Conservation (phyloP, 2,113 vertebrate species). For the Pipa parva region DNA sequence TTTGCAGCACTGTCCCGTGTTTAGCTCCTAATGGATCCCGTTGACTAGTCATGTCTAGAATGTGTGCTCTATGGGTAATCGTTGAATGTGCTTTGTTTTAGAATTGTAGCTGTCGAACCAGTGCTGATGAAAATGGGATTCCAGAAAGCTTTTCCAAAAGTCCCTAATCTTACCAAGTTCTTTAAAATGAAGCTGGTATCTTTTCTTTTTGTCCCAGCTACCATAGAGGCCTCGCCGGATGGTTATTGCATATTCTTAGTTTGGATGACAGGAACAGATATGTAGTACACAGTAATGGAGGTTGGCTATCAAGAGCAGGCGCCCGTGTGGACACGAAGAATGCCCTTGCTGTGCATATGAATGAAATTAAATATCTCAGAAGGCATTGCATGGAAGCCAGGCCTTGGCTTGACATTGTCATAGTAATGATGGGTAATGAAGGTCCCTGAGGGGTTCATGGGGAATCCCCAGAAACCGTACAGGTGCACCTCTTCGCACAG, state of each 20-base stretch:
- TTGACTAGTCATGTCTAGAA: background rate
- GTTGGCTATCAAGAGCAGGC: slow-evolving; percentile 64
- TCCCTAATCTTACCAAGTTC: slow-evolving; percentile 10
- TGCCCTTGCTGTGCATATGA: slow-evolving; percentile 92
- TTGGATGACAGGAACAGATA: slow-evolving; percentile 28
- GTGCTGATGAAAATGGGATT: background rate
- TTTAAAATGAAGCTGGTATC: slow-evolving; percentile 41
- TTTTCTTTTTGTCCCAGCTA: slow-evolving; percentile 43
- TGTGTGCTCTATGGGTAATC: slow-evolving; percentile 51
- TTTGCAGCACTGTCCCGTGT: background rate
- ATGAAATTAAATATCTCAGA: slow-evolving; percentile 95
- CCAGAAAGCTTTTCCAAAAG: slow-evolving; percentile 24
- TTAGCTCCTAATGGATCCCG: background rate
- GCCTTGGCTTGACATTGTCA: slow-evolving; percentile 96
- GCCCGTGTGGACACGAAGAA: slow-evolving; percentile 84
- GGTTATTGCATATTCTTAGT: slow-evolving; percentile 63
- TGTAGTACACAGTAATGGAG: slow-evolving; percentile 3
- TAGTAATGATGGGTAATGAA: slow-evolving; percentile 97
- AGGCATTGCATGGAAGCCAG: slow-evolving; percentile 96
- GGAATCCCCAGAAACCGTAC: slow-evolving; percentile 96
- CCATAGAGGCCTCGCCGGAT: slow-evolving; percentile 47
- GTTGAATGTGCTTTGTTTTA: slow-evolving; percentile 55
- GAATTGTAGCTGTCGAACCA: slow-evolving; percentile 36
- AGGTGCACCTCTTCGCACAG: slow-evolving; percentile 95
- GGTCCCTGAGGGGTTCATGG: slow-evolving; percentile 91